phyloP scores from a whole-genome alignment of 2,797 vertebrate species.

The Podarcis siculus region DNA sequence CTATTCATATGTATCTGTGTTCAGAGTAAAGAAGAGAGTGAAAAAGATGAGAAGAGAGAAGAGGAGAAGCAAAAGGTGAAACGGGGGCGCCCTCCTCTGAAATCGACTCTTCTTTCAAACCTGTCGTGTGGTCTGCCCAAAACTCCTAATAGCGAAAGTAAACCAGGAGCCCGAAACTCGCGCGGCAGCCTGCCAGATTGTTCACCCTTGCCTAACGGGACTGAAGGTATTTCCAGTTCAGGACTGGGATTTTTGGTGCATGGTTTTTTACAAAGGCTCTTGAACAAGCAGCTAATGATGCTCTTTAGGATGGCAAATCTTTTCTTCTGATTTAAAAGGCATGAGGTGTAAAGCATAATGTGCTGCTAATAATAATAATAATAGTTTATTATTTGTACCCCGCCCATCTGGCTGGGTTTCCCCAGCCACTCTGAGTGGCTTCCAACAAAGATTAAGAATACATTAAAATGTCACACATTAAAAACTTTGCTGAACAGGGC shows the following conservation, averaged over 20 bases:
- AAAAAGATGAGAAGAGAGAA: slow-evolving; percentile 87
- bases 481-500: too few species aligned
- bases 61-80: slow-evolving; percentile 84
- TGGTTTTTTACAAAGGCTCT: slow-evolving; percentile 9
- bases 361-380: not conserved
- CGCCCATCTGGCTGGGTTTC: too few species aligned
- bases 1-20: not conserved
- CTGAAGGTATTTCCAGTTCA: slow-evolving; percentile 72
- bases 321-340: not conserved
- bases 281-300: not conserved
- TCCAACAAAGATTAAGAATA: too few species aligned
- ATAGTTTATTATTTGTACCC: too few species aligned
- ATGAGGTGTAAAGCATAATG: not conserved
- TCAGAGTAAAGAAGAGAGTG: slow-evolving; percentile 88
- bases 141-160: slow-evolving; percentile 84
- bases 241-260: not conserved
- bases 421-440: too few species aligned
- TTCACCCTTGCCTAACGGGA: slow-evolving; percentile 80
- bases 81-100: slow-evolving; percentile 91
- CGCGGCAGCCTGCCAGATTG: slow-evolving; percentile 66
- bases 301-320: not conserved
- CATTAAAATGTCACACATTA: too few species aligned
- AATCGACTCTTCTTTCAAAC: slow-evolving; percentile 83
- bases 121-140: slow-evolving; percentile 83
- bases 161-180: slow-evolving; percentile 76